Evolutionary conservation across 2,797 vertebrate species (phyloP).

Genomic region (Gadopsis bispinosus): DNA sequence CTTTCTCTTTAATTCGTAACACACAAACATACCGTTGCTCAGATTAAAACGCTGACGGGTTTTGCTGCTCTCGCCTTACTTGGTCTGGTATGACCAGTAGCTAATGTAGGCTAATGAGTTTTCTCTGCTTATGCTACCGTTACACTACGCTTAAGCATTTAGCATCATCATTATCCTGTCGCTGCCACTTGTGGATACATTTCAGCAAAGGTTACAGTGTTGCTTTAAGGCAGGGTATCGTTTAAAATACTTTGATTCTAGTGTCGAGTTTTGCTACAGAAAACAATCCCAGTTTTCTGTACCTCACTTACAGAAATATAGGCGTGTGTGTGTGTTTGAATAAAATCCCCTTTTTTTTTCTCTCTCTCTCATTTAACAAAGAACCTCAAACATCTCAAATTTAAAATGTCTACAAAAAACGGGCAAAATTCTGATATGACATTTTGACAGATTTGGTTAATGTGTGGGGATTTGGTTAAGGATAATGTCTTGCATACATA

Average conservation of each 20-base stretch:
- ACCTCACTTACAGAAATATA: not conserved
- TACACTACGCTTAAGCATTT: not conserved
- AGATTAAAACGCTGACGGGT: not conserved
- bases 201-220: not conserved
- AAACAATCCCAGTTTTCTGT: not conserved
- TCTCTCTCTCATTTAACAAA: not conserved
- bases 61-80: conserved; percentile 16
- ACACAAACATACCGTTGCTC: not conserved
- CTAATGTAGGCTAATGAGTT: not conserved
- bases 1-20: not conserved
- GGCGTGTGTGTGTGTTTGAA: too few species aligned
- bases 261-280: not conserved
- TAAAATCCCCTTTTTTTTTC: not conserved
- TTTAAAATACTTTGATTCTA: not conserved
- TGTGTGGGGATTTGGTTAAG: too few species aligned
- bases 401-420: not conserved
- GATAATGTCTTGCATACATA: too few species aligned
- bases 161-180: not conserved
- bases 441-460: not conserved
- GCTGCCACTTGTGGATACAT: not conserved
- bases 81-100: conserved; percentile 24
- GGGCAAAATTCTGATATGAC: too few species aligned
- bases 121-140: not conserved
- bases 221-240: not conserved
- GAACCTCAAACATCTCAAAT: not conserved